These are phyloP conservation scores for Coptodon rendalli DNA, from an alignment of 2,113 vertebrate species.

Conservation along the genomic window DNA sequence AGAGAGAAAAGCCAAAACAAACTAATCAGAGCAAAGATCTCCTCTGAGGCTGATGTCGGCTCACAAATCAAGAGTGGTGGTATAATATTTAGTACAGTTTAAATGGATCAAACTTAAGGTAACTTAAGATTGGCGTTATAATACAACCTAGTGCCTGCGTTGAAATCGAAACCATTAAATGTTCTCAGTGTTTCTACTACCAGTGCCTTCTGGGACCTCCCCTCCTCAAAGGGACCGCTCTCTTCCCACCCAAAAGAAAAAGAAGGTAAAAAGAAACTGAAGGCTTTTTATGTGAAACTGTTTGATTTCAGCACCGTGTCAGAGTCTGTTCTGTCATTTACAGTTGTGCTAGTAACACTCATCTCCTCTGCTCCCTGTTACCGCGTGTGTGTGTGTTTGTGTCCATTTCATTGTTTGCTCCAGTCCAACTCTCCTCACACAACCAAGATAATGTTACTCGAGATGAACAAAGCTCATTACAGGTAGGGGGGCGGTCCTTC, in stretches of 20 bases:
- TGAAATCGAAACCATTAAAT: not conserved
- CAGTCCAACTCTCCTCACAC: not conserved
- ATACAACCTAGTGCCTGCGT: not conserved
- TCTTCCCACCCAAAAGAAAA: not conserved
- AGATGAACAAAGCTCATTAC: not conserved
- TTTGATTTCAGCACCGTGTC: not conserved
- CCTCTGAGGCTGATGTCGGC: not conserved
- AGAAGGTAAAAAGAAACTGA: not conserved
- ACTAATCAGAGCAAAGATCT: not conserved
- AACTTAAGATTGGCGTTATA: not conserved
- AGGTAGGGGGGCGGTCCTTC: not conserved
- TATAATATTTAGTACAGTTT: not conserved
- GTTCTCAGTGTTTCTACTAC: not conserved
- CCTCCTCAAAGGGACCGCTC: not conserved
- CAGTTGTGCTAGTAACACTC: not conserved
- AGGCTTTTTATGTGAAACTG: not conserved
- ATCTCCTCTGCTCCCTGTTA: too few relatives aligned
- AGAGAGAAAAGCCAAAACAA: not conserved
- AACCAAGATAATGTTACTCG: not conserved
- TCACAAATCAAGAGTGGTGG: not conserved
- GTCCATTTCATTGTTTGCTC: not conserved
- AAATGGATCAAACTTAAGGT: not conserved
- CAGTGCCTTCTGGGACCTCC: not conserved
- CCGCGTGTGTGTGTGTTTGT: not conserved
- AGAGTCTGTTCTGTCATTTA: not conserved